These are phyloP conservation scores for Eciton burchellii DNA, from an alignment of 1,140 invertebrate genomes.

Conservation along the genomic window DNA sequence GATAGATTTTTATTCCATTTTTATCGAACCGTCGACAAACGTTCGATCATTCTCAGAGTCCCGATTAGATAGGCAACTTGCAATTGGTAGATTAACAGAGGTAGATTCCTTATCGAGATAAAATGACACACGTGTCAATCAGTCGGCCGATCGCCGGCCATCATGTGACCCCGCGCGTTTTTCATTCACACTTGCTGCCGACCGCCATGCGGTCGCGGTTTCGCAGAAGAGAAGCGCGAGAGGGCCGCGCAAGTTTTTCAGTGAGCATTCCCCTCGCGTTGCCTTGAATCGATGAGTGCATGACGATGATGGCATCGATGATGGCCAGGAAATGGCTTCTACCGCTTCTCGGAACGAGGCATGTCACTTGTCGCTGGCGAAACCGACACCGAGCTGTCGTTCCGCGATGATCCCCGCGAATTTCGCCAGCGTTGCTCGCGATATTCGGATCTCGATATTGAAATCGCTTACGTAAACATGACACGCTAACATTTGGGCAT, in stretches of 20 bases:
- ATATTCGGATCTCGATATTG: not conserved
- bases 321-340: conserved; percentile 19
- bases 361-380: conserved; percentile 30
- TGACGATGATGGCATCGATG: not conserved
- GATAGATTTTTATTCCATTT: conserved; percentile 1
- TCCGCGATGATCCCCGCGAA: conserved; percentile 17
- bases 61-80: no score
- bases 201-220: conserved; percentile 8
- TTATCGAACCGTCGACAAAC: not conserved
- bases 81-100: conserved; percentile 7
- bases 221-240: conserved; percentile 15
- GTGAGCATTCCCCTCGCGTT: conserved; percentile 16
- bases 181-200: conserved; percentile 6
- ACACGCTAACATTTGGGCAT: no score
- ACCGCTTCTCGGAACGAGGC: conserved; percentile 36
- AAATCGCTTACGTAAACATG: not conserved
- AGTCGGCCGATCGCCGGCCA: not conserved
- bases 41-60: not conserved
- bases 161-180: not conserved
- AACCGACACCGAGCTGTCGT: not conserved
- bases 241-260: not conserved
- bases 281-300: conserved; percentile 38
- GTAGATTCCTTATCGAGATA: not conserved
- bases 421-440: not conserved
- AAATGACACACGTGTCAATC: not conserved